Evolutionary conservation across 2,113 vertebrate genomes (phyloP), one percentile per base, ranked within the genome.

Genomic region (Lepidothrix coronata): DNA sequence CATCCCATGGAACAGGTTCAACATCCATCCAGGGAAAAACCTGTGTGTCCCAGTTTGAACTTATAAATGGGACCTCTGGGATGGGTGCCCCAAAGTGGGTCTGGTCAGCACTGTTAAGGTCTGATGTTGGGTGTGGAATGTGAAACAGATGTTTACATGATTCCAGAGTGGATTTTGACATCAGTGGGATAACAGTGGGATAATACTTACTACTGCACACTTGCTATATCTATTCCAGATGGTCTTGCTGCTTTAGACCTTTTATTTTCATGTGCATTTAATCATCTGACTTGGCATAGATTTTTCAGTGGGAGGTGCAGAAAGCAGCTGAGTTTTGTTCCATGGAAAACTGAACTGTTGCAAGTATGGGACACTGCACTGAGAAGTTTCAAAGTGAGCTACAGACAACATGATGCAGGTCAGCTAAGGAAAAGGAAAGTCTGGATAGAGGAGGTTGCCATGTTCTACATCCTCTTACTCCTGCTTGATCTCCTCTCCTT

Each of bases 401-500:
- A 12, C 0, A 14, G 23, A 9, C 33, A 71, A 17, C 13, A 19
- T 0, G 0, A 11, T 33, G 10, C 65, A 41, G 8, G 41, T 43
- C 14, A 62, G 20, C 24, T 19, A 74, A 65, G 35, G 18, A 59
- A 85, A 71, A 30, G 11, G 33, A 65, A 78, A 82, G 78, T 15
- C 7, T 62, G 18, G 16, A 25, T 5, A 55, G 16, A 59, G 14
- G 5, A 84, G 8, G 3, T 18, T 39, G 28, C 11, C 8, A 35
- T 2, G 0, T 68, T 59, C 24, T 51, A 3, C 31, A 48, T 10
- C 11, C 6, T 63, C 22, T 85, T 49, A 43, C 14, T 81, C 15
- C 17, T 59, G 7, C 9, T 59, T 85, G 16, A 12, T 43, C 30
- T 63, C 12, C 11, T 52, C 9, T 63, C 16, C 12, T 74, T 81